Base-by-base conservation (phyloP, 2,113 vertebrate genomes). In the Prinia subflava region DNA sequence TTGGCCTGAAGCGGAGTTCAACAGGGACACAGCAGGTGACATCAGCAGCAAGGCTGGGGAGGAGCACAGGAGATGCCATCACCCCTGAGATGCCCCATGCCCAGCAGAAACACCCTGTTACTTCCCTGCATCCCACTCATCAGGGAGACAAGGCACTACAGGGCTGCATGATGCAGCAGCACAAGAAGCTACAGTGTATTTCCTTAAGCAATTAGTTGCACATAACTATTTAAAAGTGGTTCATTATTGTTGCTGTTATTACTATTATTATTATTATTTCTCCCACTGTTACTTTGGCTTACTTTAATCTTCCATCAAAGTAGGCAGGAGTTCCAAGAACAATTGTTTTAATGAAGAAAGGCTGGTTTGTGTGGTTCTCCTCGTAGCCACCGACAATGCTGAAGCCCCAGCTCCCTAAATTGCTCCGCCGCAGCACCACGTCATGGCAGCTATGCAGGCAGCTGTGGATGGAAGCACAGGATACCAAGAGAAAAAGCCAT, bases 311-410 rank as follows among this genome's bases (percentile, higher is more conserved):
- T 63, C 99, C 99, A 52, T 99, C 99, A 28, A 99, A 99, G 97
- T 99, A 99, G 0, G 99, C 99, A 10, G 99, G 99, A 39, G 99
- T 99, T 94, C 99, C 99, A 41, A 99, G 97, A 87, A 99, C 99
- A 50, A 99, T 99, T 5, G 99, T 99, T 98, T 99, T 99, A 95
- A 99, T 99, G 97, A 99, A 99, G 98, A 99, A 99, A 19, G 99
- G 99, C 98, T 99, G 99, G 97, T 99, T 99, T 90, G 98, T 98
- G 81, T 99, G 99, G 97, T 98, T 99, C 94, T 99, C 99, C 96
- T 99, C 99, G 7, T 99, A 99, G 59, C 99, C 99, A 7, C 99
- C 99, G 0, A 99, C 99, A 4, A 99, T 99, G 95, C 99, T 99
- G 95, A 99, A 99, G 74, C 99, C 99, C 99, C 99, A 99, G 95